Evolutionary conservation across 2,888 invertebrate genomes (phyloP).

Genomic region (Hecatera dysodea): DNA sequence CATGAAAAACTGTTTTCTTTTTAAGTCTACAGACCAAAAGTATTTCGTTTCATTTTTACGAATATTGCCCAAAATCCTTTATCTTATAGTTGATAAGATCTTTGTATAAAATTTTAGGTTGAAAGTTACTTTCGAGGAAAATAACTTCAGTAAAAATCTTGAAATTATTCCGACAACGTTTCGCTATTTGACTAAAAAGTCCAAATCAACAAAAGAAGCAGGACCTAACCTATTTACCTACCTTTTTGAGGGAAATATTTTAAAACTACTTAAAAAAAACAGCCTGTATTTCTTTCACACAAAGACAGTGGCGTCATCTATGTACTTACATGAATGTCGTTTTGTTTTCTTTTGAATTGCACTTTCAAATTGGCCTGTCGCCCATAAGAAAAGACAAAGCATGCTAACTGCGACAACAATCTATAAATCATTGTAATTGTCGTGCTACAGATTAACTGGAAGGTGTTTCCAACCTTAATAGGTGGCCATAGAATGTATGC

Average conservation of each 20-base stretch:
- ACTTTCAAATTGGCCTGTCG: constrained; percentile 67
- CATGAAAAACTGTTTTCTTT: constrained; percentile 31
- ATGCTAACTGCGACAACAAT: constrained; percentile 43
- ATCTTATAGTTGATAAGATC: constrained; percentile 38
- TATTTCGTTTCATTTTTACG: constrained; percentile 25
- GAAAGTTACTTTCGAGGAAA: not conserved
- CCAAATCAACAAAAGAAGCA: not conserved
- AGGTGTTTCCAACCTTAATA: constrained; percentile 8
- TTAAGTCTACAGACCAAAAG: not conserved
- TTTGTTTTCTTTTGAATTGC: constrained; percentile 67
- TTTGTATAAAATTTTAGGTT: not conserved
- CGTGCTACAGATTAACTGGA: constrained; percentile 12
- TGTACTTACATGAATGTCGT: constrained; percentile 3
- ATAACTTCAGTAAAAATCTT: not conserved
- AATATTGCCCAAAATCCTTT: constrained; percentile 21
- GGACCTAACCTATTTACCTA: not conserved
- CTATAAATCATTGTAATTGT: constrained; percentile 52
- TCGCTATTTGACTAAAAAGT: not conserved
- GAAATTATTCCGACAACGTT: not conserved
- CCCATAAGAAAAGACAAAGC: constrained; percentile 60
- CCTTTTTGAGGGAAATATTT: not conserved
- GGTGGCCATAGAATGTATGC: constrained; percentile 27
- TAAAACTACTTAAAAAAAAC: constrained; percentile 13
- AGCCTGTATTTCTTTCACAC: constrained; percentile 29
- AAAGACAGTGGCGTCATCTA: constrained; percentile 49